Conservation (phyloP, 2,113 vertebrate species). For the Leucosticte australis region DNA sequence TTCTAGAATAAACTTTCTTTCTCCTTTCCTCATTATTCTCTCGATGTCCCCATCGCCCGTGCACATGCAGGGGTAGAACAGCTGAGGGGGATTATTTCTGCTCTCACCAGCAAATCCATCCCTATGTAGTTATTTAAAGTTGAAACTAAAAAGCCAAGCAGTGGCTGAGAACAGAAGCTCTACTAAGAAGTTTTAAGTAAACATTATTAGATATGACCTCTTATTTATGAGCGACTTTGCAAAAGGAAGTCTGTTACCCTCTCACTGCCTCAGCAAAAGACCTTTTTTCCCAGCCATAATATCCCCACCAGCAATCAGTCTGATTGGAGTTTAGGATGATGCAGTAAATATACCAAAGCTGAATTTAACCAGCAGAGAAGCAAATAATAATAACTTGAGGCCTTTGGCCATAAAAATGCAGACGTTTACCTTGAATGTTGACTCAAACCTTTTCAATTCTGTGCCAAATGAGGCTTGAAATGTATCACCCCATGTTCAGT, state of each 20-base stretch:
- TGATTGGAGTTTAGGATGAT: slow-evolving; percentile 55
- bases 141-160: slow-evolving; percentile 13
- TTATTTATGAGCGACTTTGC: slow-evolving; percentile 57
- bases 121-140: slow-evolving; percentile 32
- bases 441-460: slow-evolving; percentile 69
- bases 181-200: slow-evolving; percentile 69
- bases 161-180: slow-evolving; percentile 33
- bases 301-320: slow-evolving; percentile 37
- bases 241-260: not conserved
- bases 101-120: slow-evolving; percentile 20
- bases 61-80: not conserved
- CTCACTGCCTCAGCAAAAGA: slow-evolving; percentile 14
- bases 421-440: slow-evolving; percentile 66
- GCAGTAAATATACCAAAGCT: slow-evolving; percentile 58
- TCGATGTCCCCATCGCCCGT: not conserved
- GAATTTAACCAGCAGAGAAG: slow-evolving; percentile 63
- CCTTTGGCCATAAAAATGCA: slow-evolving; percentile 64
- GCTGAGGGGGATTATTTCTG: slow-evolving; percentile 56
- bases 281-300: slow-evolving; percentile 25
- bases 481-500: slow-evolving; percentile 36
- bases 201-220: slow-evolving; percentile 63
- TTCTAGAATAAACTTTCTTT: not conserved
- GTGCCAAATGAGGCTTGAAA: slow-evolving; percentile 72
- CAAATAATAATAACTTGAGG: slow-evolving; percentile 55
- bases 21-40: not conserved